These are phyloP conservation scores for Cephalopterus ornatus DNA, from an alignment of 2,113 vertebrate genomes.

Conservation along the genomic window DNA sequence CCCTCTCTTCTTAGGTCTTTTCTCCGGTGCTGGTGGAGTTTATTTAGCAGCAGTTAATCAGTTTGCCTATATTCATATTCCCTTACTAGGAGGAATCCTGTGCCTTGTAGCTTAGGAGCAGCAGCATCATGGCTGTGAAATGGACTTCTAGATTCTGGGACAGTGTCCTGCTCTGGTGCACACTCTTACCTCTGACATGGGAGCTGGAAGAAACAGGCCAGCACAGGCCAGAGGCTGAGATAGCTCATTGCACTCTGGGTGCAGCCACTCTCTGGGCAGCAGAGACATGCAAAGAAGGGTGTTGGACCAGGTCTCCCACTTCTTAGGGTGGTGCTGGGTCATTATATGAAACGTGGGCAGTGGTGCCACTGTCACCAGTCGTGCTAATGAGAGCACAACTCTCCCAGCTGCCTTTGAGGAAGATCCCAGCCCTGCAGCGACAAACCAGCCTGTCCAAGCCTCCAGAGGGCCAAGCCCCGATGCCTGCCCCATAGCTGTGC, in stretches of 20 bases:
- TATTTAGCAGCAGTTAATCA: not conserved
- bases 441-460: not conserved
- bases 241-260: not conserved
- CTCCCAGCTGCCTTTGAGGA: not conserved
- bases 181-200: not conserved
- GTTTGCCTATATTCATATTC: not conserved
- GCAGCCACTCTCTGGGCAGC: not conserved
- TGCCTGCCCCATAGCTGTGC: rapidly evolving
- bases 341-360: not conserved
- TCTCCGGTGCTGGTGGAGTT: not conserved
- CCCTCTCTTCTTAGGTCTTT: not conserved
- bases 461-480: not conserved
- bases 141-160: not conserved
- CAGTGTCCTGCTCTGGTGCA: not conserved
- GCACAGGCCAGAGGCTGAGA: not conserved
- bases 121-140: not conserved
- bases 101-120: not conserved
- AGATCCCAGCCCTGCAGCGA: not conserved
- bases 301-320: not conserved
- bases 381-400: not conserved
- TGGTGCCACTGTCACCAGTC: not conserved
- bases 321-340: not conserved
- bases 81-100: not conserved
- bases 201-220: not conserved
- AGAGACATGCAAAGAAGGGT: not conserved